Conservation (phyloP, 2,888 invertebrate genomes). For the Pseudococcus longispinus region DNA sequence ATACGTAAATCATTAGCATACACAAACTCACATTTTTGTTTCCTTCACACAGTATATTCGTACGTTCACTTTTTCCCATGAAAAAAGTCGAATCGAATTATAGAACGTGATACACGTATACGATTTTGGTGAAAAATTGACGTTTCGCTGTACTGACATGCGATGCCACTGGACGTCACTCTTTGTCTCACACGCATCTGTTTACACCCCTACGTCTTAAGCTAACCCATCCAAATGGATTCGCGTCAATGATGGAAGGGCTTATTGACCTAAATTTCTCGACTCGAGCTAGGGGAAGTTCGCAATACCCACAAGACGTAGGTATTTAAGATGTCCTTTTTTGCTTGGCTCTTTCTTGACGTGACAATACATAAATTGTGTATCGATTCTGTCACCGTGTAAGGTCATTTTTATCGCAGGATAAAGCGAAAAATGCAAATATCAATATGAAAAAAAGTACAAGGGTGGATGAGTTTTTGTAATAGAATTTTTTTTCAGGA, state of each 20-base stretch:
- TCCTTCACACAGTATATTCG: background rate
- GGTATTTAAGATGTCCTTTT: background rate
- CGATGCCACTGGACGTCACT: slow-evolving; percentile 6
- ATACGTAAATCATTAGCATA: background rate
- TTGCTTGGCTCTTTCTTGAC: background rate
- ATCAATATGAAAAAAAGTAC: background rate
- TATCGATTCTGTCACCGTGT: background rate
- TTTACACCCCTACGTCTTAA: background rate
- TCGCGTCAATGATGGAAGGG: background rate
- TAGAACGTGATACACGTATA: background rate
- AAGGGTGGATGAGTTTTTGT: background rate
- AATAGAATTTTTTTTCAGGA: background rate
- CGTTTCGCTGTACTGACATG: background rate
- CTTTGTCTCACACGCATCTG: background rate
- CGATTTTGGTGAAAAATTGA: background rate
- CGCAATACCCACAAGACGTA: background rate
- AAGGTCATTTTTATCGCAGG: background rate
- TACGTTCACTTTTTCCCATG: background rate
- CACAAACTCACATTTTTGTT: background rate
- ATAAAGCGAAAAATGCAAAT: background rate
- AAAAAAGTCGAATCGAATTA: background rate
- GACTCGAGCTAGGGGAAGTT: background rate
- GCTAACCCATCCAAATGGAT: background rate
- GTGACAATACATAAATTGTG: slow-evolving; percentile 10
- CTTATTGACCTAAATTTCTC: slow-evolving; percentile 23